Percentiles rank a stretch among this genome's conserved stretches.
phyloP scores from a whole-genome alignment of 53 echinoderm and acorn worm genomes.

The Echinometra lucunter region DNA sequence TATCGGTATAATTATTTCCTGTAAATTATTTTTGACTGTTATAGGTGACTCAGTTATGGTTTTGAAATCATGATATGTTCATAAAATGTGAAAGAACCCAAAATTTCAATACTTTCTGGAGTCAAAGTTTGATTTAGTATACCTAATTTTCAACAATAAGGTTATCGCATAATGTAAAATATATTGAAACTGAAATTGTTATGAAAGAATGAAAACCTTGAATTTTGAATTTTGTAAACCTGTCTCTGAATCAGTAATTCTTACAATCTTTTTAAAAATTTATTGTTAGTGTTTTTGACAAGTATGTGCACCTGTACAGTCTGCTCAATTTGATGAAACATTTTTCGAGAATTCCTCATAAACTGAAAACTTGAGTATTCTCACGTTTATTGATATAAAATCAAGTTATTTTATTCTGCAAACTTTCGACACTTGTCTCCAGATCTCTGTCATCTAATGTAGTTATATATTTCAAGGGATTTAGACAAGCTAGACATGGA shows the following conservation, averaged over 20 bases:
- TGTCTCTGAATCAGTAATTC: neutral
- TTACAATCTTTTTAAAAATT: neutral
- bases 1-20: no score
- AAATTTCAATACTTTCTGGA: no score
- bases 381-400: slow-evolving; percentile 5
- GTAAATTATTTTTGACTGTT: no score
- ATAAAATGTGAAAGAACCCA: no score
- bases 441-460: neutral
- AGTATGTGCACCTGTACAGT: neutral
- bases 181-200: neutral
- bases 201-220: neutral
- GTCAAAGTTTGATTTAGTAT: neutral
- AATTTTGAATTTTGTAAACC: neutral
- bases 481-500: neutral
- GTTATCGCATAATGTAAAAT: neutral
- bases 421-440: neutral
- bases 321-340: neutral
- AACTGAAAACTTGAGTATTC: neutral
- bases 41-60: no score
- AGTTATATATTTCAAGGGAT: neutral
- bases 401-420: neutral
- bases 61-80: no score
- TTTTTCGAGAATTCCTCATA: neutral
- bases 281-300: neutral
- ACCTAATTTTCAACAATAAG: neutral